phyloP scores from a whole-genome alignment of 2,888 invertebrate genomes.

The Eilema griseolum region DNA sequence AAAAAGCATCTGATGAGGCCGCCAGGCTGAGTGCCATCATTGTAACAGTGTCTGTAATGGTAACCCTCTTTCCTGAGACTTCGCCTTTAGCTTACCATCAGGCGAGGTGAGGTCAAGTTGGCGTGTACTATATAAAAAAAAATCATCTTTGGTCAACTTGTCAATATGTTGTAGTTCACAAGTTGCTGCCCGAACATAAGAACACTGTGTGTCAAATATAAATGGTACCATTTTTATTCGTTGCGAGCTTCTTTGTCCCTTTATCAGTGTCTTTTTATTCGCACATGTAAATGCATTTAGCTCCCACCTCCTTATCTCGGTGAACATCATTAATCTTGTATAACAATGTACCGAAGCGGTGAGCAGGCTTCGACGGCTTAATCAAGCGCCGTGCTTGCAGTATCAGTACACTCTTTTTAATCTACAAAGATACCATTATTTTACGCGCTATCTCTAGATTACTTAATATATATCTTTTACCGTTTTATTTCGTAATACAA shows the following conservation, averaged over 20 bases:
- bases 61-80: too few relatives aligned
- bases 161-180: neutral
- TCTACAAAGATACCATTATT: constrained; percentile 60
- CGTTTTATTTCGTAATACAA: constrained; percentile 31
- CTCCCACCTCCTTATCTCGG: constrained; percentile 82
- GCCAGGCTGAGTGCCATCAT: too few relatives aligned
- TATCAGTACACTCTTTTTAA: constrained; percentile 69
- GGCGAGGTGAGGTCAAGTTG: too few relatives aligned
- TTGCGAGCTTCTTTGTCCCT: constrained; percentile 78
- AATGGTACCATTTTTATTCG: constrained; percentile 71
- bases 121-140: too few relatives aligned
- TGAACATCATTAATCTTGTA: constrained; percentile 86
- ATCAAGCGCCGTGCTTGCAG: constrained; percentile 69
- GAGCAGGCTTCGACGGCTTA: constrained; percentile 79
- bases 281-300: constrained; percentile 87
- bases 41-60: too few relatives aligned
- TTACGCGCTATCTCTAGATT: constrained; percentile 46
- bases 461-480: constrained; percentile 31
- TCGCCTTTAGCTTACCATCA: too few relatives aligned
- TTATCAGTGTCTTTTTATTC: constrained; percentile 83
- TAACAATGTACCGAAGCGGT: constrained; percentile 80
- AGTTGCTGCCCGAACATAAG: constrained; percentile 16
- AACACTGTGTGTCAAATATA: constrained; percentile 56
- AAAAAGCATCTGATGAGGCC: too few relatives aligned
- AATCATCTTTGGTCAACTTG: too few relatives aligned